These are phyloP conservation scores for Tenualosa thibaudeaui DNA, from an alignment of 2,797 vertebrate genomes.

Conservation along the genomic window DNA sequence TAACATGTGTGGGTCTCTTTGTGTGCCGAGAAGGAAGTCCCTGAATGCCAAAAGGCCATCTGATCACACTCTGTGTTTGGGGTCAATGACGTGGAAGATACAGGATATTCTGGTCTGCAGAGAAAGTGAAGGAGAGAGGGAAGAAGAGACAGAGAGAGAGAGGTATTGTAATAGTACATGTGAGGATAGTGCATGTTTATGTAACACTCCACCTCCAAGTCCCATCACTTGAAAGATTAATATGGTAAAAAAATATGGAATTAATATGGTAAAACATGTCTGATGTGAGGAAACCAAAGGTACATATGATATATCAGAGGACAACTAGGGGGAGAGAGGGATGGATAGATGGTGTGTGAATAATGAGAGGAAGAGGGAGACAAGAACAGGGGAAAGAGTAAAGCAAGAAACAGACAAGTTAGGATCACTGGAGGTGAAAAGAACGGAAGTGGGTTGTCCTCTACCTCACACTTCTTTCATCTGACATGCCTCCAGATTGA, in stretches of 20 bases:
- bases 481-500: background rate
- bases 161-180: background rate
- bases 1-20: background rate
- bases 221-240: slow-evolving; percentile 4
- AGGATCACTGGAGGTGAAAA: background rate
- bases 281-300: background rate
- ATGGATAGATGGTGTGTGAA: background rate
- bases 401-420: background rate
- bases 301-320: background rate
- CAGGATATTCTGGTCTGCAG: slow-evolving; percentile 30
- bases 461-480: background rate
- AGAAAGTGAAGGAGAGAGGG: slow-evolving; percentile 8
- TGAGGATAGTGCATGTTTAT: slow-evolving; percentile 6
- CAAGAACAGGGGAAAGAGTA: background rate
- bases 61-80: slow-evolving; percentile 31
- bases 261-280: no score
- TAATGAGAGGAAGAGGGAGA: background rate
- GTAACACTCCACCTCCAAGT: slow-evolving; percentile 6
- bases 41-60: slow-evolving; percentile 40
- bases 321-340: background rate
- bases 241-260: no score
- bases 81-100: slow-evolving; percentile 44
- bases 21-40: slow-evolving; percentile 12
- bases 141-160: background rate
- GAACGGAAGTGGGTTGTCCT: background rate